Conservation (phyloP, 2,888 invertebrate species). For the Cryptophagus acutangulus region DNA sequence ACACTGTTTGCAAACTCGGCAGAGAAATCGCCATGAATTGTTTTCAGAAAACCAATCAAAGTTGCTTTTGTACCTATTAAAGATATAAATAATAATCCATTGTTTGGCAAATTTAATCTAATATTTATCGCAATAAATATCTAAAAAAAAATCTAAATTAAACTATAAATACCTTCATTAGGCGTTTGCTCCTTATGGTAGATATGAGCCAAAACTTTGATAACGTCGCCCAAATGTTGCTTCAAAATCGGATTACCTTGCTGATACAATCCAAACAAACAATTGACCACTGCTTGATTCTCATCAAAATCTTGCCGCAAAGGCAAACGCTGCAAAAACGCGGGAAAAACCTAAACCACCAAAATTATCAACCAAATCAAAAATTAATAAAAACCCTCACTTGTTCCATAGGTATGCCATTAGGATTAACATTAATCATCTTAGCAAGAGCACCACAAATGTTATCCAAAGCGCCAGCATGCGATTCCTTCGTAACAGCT, state of each 20-base stretch:
- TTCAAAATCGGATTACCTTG: slow-evolving; percentile 55
- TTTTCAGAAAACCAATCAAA: slow-evolving; percentile 53
- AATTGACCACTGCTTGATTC: slow-evolving; percentile 63
- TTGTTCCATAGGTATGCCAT: slow-evolving; percentile 63
- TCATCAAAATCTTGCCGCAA: slow-evolving; percentile 70
- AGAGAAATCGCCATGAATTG: slow-evolving; percentile 54
- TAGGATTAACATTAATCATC: slow-evolving; percentile 62
- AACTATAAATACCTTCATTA: slow-evolving; percentile 51
- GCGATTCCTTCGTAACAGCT: slow-evolving; percentile 60
- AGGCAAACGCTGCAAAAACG: slow-evolving; percentile 65
- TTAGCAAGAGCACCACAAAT: slow-evolving; percentile 73
- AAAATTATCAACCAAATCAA: slow-evolving; percentile 7
- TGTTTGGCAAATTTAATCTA: too few species aligned
- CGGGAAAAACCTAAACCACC: slow-evolving; percentile 59
- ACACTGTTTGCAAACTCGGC: slow-evolving; percentile 53
- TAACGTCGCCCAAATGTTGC: slow-evolving; percentile 52
- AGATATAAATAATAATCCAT: background rate
- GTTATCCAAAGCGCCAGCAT: slow-evolving; percentile 66
- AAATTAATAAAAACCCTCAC: slow-evolving; percentile 46
- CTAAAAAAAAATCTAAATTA: slow-evolving; percentile 6
- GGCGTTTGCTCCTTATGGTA: slow-evolving; percentile 55
- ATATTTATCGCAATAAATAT: slow-evolving; percentile 18
- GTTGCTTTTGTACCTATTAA: slow-evolving; percentile 50
- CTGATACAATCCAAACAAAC: slow-evolving; percentile 60
- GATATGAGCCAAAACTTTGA: slow-evolving; percentile 54